Evolutionary conservation across 2,888 invertebrate genomes (phyloP), one percentile per base, ranked within the genome.

Genomic region (Cataglyphis cursor): DNA sequence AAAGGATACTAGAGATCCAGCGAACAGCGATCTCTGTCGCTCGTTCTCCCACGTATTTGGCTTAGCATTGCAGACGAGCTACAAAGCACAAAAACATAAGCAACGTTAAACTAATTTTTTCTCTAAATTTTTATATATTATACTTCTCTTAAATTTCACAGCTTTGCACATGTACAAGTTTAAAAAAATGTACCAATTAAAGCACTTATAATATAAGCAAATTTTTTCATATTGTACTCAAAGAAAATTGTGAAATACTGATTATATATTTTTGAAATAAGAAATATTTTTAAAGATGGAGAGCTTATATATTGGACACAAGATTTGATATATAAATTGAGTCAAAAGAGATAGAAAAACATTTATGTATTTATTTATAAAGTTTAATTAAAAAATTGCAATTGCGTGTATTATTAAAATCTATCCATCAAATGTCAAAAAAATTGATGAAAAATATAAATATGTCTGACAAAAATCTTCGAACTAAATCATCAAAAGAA

Each of bases 31-130:
- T 72, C 73, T 87, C 61, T 80, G 80, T 72, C 76, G 84, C 75
- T 12, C 12, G 24, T 61, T 76, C 83, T 82, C 86, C 83, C 86
- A 88, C 86, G 86, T 80, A 66, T 4, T 62, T 48, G 9, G 35
- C n/a, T 54, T 38, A 21, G 21, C 41, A 28, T 68, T 38, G 66
- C 8, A 9, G n/a, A 35, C n/a, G 0, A 51, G 21, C 28, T 41
- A 35, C 68, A 54, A 76, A 38, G 24, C 18, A 28, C 12, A 3
- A 18, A 64, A 65, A 24, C 12, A 9, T 24, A 24, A 12, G n/a
- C 31, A 12, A 28, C 6, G 10, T 21, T 21, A 10, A 62, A 21
- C 10, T 9, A 74, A 21, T 74, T 10, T 9, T 18, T 35, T 35
- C 24, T 51, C 12, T 21, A 5, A 57, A 73, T 28, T 59, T 57